phyloP scores from a whole-genome alignment of 2,113 vertebrate species.

The Mirza zaza region DNA sequence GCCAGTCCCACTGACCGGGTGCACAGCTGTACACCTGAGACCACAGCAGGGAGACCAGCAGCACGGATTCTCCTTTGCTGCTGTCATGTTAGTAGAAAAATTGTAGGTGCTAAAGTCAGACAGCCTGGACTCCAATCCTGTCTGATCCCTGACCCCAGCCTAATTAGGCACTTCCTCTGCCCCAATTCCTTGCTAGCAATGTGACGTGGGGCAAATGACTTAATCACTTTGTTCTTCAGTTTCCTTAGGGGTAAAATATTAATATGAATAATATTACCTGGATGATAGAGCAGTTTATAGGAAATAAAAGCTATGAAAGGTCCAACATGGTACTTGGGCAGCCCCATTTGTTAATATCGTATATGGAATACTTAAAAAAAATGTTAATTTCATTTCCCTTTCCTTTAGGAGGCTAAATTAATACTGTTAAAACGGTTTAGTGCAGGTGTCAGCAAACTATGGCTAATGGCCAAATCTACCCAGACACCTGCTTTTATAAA shows the following conservation, averaged over 20 bases:
- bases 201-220: not conserved
- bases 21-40: not conserved
- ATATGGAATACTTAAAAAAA: not conserved
- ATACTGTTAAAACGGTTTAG: not conserved
- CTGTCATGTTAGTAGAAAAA: not conserved
- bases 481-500: not conserved
- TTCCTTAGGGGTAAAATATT: not conserved
- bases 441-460: not conserved
- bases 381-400: not conserved
- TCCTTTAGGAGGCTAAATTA: not conserved
- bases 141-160: not conserved
- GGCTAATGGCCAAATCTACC: not conserved
- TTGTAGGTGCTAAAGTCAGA: not conserved
- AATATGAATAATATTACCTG: too few species aligned
- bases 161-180: not conserved
- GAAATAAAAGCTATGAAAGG: slow-evolving; percentile 2
- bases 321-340: not conserved
- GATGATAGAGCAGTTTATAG: not conserved
- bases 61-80: not conserved
- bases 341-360: not conserved
- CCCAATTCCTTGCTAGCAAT: not conserved
- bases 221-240: not conserved
- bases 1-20: not conserved
- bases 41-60: not conserved
- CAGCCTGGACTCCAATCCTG: not conserved